A percentile compares a stretch with the other conserved stretches of the same genome.
Evolutionary conservation across 1,140 invertebrate species (phyloP).

Genomic region (Neodiprion pinetum): DNA sequence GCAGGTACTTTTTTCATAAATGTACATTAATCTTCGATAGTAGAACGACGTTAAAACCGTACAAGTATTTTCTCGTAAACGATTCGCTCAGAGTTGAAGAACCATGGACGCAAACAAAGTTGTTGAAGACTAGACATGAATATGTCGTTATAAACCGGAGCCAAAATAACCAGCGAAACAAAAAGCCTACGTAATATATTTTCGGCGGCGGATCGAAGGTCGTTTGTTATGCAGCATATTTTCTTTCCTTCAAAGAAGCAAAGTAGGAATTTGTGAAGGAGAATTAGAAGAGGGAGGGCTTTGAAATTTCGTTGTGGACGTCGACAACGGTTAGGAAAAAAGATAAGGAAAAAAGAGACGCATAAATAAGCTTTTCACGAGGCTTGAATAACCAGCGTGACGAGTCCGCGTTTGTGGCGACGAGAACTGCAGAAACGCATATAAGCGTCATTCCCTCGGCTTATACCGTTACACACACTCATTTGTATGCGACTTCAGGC

Average conservation of each 20-base stretch:
- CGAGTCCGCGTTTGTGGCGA: background rate
- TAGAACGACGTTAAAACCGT: too few species aligned
- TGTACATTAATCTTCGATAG: too few species aligned
- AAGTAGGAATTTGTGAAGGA: background rate
- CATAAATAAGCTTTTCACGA: background rate
- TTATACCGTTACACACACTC: background rate
- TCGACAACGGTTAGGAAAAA: background rate
- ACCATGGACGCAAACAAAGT: too few species aligned
- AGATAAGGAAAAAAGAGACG: background rate
- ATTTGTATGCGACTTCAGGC: slow-evolving; percentile 2
- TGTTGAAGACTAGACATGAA: too few species aligned
- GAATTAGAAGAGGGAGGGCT: background rate
- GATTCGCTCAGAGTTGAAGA: too few species aligned
- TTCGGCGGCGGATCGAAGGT: background rate
- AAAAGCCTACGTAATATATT: too few species aligned
- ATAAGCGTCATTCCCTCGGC: background rate
- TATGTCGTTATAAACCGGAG: too few species aligned
- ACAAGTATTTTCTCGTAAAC: too few species aligned
- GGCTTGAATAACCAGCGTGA: background rate
- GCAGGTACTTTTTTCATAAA: too few species aligned
- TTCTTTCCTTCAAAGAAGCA: background rate
- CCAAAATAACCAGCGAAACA: too few species aligned
- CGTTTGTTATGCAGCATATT: background rate
- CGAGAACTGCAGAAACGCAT: background rate
- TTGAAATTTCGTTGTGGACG: background rate